Evolutionary conservation across 1,140 invertebrate genomes (phyloP).

Genomic region (Papilio aristodemus): DNA sequence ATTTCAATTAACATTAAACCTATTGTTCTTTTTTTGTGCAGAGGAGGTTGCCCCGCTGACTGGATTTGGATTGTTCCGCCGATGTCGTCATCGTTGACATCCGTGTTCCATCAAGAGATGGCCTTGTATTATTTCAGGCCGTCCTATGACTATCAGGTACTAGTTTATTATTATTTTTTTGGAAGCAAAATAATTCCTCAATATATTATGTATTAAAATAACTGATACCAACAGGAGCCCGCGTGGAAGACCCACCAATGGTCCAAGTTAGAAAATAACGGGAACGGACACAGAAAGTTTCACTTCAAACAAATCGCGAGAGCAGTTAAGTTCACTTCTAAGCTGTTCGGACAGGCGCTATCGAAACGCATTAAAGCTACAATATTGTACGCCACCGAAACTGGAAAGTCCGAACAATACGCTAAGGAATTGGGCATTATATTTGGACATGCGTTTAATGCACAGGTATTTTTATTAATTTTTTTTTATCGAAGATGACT

Average conservation of each 20-base stretch:
- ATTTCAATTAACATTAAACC: not conserved
- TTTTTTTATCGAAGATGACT: too few species aligned
- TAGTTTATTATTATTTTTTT: slow-evolving; percentile 19
- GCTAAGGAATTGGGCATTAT: slow-evolving; percentile 95
- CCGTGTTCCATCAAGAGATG: slow-evolving; percentile 98
- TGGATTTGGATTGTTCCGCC: slow-evolving; percentile 99
- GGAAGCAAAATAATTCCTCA: too few species aligned
- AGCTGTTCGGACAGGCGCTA: slow-evolving; percentile 96
- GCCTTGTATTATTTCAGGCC: slow-evolving; percentile 93
- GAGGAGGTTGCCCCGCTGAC: slow-evolving; percentile 95
- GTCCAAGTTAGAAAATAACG: slow-evolving; percentile 86
- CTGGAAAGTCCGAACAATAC: slow-evolving; percentile 96
- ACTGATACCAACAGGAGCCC: too few species aligned
- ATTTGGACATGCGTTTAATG: slow-evolving; percentile 96
- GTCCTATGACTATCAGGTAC: slow-evolving; percentile 94
- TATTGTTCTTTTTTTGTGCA: slow-evolving; percentile 47
- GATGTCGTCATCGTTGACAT: slow-evolving; percentile 91
- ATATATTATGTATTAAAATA: too few species aligned
- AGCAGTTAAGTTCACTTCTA: slow-evolving; percentile 98
- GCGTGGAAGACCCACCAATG: slow-evolving; percentile 95
- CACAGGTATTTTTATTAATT: slow-evolving; percentile 84
- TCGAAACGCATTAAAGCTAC: slow-evolving; percentile 96
- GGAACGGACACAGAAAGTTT: slow-evolving; percentile 90
- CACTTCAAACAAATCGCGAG: slow-evolving; percentile 98
- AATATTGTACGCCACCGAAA: slow-evolving; percentile 96